phyloP scores from a whole-genome alignment of 2,113 vertebrate species.

The Procapra przewalskii region DNA sequence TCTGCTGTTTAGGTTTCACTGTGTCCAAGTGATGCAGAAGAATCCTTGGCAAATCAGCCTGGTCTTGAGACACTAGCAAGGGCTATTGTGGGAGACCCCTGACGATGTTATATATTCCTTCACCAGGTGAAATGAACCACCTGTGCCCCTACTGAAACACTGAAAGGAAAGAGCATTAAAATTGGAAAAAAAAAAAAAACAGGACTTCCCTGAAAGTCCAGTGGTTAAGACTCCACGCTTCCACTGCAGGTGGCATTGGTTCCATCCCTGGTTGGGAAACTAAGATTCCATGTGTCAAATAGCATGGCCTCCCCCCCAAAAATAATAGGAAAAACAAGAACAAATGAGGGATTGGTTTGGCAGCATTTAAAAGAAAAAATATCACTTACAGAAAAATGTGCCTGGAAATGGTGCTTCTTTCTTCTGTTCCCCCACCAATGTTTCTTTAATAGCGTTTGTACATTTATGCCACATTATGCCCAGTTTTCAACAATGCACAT shows the following conservation, averaged over 20 bases:
- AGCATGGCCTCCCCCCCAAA: background rate
- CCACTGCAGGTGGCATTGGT: background rate
- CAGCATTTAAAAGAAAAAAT: background rate
- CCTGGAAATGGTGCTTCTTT: background rate
- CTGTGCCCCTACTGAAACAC: background rate
- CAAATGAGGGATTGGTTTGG: background rate
- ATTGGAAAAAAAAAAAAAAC: background rate
- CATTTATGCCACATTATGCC: background rate
- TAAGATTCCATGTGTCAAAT: background rate
- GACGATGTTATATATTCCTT: background rate
- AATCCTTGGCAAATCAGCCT: background rate
- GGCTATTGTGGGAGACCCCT: background rate
- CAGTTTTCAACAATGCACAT: background rate
- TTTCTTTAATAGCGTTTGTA: background rate
- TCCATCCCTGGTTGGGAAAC: background rate
- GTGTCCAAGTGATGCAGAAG: background rate
- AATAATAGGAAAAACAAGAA: background rate
- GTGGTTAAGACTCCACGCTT: background rate
- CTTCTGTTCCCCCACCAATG: background rate
- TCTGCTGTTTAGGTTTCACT: background rate
- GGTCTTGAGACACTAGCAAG: constrained; percentile 28
- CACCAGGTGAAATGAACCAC: background rate
- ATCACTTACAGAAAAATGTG: background rate
- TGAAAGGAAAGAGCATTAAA: background rate
- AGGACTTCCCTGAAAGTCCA: background rate